These are phyloP conservation scores for Drosophila demipolita DNA, from an alignment of 2,888 invertebrate genomes.

Conservation along the genomic window DNA sequence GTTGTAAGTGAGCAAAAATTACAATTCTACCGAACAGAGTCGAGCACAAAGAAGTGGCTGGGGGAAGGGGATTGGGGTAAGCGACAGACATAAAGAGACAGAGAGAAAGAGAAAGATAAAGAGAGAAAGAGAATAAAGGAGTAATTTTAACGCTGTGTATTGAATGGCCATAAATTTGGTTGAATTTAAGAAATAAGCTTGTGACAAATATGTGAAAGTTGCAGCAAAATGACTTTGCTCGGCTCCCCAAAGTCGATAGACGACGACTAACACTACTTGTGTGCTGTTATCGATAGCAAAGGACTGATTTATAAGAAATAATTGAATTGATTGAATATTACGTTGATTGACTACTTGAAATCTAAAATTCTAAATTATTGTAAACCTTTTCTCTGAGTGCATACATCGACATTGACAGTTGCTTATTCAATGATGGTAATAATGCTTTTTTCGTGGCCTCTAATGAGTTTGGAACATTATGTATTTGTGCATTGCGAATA, in stretches of 20 bases:
- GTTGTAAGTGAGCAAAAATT: conserved; percentile 77
- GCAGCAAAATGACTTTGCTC: conserved; percentile 23
- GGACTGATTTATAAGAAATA: background rate
- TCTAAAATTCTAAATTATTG: background rate
- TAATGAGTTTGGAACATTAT: conserved; percentile 12
- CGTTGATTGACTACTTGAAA: background rate
- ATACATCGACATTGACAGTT: background rate
- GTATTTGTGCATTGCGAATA: too few species aligned
- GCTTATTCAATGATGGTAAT: conserved; percentile 7
- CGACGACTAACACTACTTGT: background rate
- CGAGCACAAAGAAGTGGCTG: conserved; percentile 5
- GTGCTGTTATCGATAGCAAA: conserved; percentile 21
- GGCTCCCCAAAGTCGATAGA: conserved; percentile 16
- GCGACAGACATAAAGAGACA: conserved; percentile 2
- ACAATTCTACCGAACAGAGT: conserved; percentile 60
- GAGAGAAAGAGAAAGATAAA: background rate
- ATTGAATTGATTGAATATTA: background rate
- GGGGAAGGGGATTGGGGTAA: background rate
- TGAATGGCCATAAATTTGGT: conserved; percentile 65
- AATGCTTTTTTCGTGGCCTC: background rate
- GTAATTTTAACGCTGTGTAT: conserved; percentile 37
- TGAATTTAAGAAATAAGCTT: conserved; percentile 58
- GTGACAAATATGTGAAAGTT: conserved; percentile 51
- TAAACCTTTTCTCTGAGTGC: background rate
- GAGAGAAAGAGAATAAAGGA: background rate